Evolutionary conservation across 2,797 vertebrate species (phyloP).

Genomic region (Microctenopoma lineatum): DNA sequence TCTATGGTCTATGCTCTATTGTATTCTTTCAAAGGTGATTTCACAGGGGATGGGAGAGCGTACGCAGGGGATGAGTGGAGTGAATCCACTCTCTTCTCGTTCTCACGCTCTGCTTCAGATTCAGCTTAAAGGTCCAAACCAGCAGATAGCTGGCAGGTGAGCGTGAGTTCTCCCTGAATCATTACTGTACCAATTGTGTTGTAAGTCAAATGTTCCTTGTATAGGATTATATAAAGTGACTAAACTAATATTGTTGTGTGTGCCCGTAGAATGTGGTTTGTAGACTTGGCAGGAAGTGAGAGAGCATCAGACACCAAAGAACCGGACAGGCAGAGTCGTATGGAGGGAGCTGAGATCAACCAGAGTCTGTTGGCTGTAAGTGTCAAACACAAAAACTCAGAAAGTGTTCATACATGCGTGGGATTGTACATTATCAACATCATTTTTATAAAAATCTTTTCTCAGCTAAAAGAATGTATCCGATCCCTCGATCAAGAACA

Average conservation of each 20-base stretch:
- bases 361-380: slow-evolving; percentile 94
- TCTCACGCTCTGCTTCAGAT: slow-evolving; percentile 95
- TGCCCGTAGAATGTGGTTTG: slow-evolving; percentile 89
- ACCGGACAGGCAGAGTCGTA: slow-evolving; percentile 88
- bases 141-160: slow-evolving; percentile 87
- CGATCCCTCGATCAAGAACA: slow-evolving; percentile 91
- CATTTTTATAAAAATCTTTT: slow-evolving; percentile 11
- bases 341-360: slow-evolving; percentile 95
- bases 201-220: background rate
- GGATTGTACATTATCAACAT: background rate
- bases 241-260: slow-evolving; percentile 27
- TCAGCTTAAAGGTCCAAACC: slow-evolving; percentile 85
- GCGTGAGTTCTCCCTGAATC: slow-evolving; percentile 1
- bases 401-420: background rate
- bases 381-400: slow-evolving; percentile 17
- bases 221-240: slow-evolving; percentile 1
- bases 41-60: slow-evolving; percentile 88
- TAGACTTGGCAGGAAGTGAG: slow-evolving; percentile 95
- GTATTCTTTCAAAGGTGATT: slow-evolving; percentile 81
- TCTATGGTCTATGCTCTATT: background rate
- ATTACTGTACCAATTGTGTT: background rate
- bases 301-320: slow-evolving; percentile 91
- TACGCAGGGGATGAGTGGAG: slow-evolving; percentile 88
- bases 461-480: slow-evolving; percentile 94
- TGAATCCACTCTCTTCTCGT: slow-evolving; percentile 91